Evolutionary conservation across 2,113 vertebrate species (phyloP).

Genomic region (Corythaeola cristata): DNA sequence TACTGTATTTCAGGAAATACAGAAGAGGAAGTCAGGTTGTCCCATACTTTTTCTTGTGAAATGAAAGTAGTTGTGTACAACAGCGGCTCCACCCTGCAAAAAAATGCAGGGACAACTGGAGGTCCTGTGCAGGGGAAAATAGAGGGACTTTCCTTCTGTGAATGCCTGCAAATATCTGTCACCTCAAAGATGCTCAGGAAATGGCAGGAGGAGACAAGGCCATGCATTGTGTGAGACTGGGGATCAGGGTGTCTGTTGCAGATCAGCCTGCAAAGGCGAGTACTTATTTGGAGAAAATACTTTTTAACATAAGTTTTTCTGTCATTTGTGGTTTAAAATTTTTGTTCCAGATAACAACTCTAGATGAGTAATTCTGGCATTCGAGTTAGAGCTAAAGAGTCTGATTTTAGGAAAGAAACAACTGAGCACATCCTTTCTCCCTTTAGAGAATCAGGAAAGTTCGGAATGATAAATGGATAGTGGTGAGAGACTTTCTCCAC

Average conservation of each 20-base stretch:
- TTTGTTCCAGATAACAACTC: background rate
- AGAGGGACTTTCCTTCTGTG: background rate
- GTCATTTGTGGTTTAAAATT: background rate
- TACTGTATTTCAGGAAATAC: background rate
- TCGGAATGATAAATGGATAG: background rate
- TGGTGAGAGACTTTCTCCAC: background rate
- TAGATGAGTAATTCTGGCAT: background rate
- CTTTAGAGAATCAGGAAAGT: background rate
- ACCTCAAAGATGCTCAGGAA: background rate
- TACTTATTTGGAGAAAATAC: background rate
- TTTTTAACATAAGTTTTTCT: background rate
- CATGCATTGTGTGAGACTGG: background rate
- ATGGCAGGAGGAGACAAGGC: background rate
- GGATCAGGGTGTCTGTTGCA: background rate
- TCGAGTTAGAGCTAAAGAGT: background rate
- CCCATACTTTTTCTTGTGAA: background rate
- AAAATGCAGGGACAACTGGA: background rate
- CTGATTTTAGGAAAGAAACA: background rate
- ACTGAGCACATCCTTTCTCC: background rate
- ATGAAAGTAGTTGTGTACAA: background rate
- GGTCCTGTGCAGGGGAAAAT: rapidly evolving
- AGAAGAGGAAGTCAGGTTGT: background rate
- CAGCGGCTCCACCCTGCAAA: background rate
- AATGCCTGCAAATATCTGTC: background rate
- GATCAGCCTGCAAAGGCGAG: background rate